Percentiles rank a stretch among this genome's conserved stretches.
These are phyloP conservation scores for Aythya fuligula DNA, from an alignment of 2,797 vertebrate species.

Conservation along the genomic window DNA sequence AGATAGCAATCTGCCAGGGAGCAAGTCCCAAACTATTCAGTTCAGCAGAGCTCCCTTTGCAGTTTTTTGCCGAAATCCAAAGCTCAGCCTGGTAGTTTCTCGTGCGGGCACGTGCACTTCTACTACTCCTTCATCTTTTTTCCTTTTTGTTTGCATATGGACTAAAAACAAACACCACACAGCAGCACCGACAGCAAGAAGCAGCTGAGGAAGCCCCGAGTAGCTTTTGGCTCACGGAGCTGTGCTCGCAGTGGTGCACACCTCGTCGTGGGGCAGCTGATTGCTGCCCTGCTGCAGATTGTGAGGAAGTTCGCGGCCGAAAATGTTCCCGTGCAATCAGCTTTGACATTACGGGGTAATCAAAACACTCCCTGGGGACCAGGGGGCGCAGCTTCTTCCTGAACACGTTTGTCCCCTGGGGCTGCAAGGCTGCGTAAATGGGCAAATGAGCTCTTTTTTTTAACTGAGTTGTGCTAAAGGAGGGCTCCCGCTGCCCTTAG, in stretches of 20 bases:
- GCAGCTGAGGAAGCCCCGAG: not conserved
- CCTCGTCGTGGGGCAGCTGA: not conserved
- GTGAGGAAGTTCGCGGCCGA: conserved; percentile 32
- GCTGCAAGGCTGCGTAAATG: not conserved
- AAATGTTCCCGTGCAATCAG: conserved; percentile 30
- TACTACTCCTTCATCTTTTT: not conserved
- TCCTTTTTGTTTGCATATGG: not conserved
- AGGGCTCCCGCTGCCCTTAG: not conserved
- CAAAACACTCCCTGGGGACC: not conserved
- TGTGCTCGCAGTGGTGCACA: not conserved
- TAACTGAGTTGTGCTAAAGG: not conserved
- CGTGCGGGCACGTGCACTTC: not conserved
- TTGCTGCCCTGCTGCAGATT: not conserved
- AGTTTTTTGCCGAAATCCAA: not conserved
- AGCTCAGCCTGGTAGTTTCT: not conserved
- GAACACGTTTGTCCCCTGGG: not conserved
- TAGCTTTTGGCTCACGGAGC: conserved; percentile 7
- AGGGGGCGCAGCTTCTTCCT: not conserved
- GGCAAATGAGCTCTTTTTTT: not conserved
- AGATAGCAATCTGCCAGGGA: not conserved
- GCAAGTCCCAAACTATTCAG: not conserved
- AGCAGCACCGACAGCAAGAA: not conserved
- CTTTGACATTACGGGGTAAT: conserved; percentile 34
- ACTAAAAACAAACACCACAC: not conserved
- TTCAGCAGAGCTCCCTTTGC: not conserved